A percentile compares a stretch with the other conserved stretches of the same genome.
phyloP scores from a whole-genome alignment of 2,113 vertebrate genomes.

The Malurus alboscapulatus region DNA sequence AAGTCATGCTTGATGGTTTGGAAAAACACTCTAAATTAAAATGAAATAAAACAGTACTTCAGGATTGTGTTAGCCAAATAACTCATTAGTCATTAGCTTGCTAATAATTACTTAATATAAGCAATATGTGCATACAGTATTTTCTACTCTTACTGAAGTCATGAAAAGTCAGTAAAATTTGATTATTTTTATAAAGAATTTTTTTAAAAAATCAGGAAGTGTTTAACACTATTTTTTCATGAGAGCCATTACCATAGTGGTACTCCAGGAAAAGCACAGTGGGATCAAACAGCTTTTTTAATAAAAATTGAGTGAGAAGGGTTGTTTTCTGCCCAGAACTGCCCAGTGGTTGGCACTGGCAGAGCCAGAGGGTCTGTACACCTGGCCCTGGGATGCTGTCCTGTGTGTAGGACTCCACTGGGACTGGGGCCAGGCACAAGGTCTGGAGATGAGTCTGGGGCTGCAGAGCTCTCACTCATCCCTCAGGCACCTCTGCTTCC shows the following conservation, averaged over 20 bases:
- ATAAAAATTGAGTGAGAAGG: not conserved
- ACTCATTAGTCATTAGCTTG: not conserved
- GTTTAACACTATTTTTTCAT: not conserved
- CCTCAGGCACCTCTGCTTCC: not conserved
- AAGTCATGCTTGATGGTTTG: not conserved
- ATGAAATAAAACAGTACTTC: not conserved
- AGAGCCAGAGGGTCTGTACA: not conserved
- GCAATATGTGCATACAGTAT: not conserved
- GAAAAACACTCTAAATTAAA: not conserved
- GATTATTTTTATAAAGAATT: not conserved
- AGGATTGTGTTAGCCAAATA: not conserved
- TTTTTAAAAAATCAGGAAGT: not conserved
- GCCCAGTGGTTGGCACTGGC: accelerated
- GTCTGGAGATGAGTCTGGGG: not conserved
- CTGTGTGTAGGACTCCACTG: accelerated
- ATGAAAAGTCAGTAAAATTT: not conserved
- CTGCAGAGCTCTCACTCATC: not conserved
- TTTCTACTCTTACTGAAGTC: not conserved
- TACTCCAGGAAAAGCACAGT: not conserved
- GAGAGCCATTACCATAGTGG: not conserved
- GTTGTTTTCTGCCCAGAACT: not conserved
- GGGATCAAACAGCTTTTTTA: not conserved
- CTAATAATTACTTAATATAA: not conserved
- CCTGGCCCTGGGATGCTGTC: not conserved
- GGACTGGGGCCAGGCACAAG: not conserved